Conservation (phyloP, 2,113 vertebrate genomes). For the Oceanodroma tethys region DNA sequence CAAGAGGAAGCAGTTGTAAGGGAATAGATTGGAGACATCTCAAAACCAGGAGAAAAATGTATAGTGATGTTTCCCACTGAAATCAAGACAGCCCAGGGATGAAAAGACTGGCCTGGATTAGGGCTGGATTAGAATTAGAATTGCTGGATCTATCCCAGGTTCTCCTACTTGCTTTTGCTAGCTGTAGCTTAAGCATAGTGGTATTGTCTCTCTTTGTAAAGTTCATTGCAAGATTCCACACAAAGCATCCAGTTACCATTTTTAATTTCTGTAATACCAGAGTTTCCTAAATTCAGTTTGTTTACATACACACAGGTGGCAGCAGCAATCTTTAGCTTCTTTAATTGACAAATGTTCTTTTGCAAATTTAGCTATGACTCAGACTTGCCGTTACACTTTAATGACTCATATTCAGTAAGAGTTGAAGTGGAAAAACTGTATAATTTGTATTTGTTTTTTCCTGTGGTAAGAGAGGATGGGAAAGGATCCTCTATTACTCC, state of each 20-base stretch:
- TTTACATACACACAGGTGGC: constrained; percentile 7
- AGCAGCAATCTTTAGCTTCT: background rate
- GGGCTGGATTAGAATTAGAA: no score
- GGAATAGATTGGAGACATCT: background rate
- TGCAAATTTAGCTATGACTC: constrained; percentile 15
- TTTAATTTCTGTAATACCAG: background rate
- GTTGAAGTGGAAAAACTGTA: background rate
- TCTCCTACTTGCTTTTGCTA: background rate
- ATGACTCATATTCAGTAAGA: background rate
- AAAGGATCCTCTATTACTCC: background rate
- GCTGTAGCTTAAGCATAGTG: background rate
- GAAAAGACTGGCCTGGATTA: background rate
- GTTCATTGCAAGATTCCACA: background rate
- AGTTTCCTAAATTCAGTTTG: background rate
- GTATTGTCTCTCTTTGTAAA: background rate
- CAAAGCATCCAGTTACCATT: background rate
- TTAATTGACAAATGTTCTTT: constrained; percentile 7
- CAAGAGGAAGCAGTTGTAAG: background rate
- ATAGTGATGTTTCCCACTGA: background rate
- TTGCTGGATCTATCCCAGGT: background rate
- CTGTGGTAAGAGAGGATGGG: background rate
- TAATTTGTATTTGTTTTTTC: background rate
- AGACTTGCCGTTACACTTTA: background rate
- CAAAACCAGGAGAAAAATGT: background rate
- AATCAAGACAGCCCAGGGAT: background rate